Percentiles rank a stretch among this genome's conserved stretches.
These are phyloP conservation scores for Lamellibrachia luymesi DNA, from an alignment of 1,140 invertebrate species.

Conservation along the genomic window DNA sequence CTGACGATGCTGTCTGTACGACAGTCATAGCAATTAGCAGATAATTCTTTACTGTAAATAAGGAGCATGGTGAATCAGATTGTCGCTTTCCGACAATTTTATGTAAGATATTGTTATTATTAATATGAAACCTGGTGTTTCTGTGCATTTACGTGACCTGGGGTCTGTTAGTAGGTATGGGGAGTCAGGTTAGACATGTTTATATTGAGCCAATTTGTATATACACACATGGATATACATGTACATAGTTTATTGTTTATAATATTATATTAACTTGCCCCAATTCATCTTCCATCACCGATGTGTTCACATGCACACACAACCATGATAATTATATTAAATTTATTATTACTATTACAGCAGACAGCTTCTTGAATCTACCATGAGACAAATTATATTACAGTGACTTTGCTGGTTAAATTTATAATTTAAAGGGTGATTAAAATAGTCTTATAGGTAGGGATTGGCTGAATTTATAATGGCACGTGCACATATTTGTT, in stretches of 20 bases:
- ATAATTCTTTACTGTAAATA: not conserved
- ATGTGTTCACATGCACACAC: not conserved
- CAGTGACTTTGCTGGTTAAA: not conserved
- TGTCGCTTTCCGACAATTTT: not conserved
- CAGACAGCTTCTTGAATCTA: not conserved
- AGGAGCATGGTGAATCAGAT: not conserved
- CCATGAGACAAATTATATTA: not conserved
- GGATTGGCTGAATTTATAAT: not conserved
- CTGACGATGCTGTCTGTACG: not conserved
- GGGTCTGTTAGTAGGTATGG: not conserved
- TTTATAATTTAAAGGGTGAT: not conserved
- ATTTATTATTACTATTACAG: not conserved
- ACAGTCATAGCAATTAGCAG: not conserved
- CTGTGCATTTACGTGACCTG: not conserved
- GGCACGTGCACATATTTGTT: not conserved
- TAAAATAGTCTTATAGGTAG: not conserved
- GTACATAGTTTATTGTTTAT: constrained; percentile 6
- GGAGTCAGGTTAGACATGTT: not conserved
- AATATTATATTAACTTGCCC: not conserved
- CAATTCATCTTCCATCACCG: not conserved
- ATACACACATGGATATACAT: not conserved
- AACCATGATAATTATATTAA: not conserved
- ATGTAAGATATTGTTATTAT: not conserved
- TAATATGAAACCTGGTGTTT: not conserved
- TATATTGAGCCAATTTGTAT: not conserved